Conservation (phyloP, 2,113 vertebrate genomes). For the Loxodonta africana region DNA sequence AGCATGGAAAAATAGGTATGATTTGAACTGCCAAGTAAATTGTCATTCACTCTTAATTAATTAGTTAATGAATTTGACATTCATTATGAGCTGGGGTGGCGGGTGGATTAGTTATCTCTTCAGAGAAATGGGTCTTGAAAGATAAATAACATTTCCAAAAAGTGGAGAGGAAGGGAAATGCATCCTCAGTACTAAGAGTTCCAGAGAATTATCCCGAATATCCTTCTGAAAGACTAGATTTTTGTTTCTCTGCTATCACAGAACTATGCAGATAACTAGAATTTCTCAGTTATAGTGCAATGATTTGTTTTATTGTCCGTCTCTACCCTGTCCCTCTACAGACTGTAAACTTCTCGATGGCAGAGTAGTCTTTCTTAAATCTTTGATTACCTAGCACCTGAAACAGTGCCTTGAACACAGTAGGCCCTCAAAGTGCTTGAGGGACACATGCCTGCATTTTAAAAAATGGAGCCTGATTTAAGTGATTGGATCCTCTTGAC, state of each 20-base stretch:
- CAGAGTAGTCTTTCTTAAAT: background rate
- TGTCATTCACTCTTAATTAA: background rate
- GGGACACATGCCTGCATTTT: background rate
- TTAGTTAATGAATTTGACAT: background rate
- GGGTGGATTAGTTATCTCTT: background rate
- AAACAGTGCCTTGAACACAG: background rate
- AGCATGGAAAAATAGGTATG: background rate
- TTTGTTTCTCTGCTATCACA: background rate
- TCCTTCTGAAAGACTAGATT: background rate
- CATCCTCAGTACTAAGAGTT: background rate
- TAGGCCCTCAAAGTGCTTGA: background rate
- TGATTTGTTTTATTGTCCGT: background rate
- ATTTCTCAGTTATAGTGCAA: background rate
- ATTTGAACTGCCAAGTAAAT: background rate
- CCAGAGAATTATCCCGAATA: background rate
- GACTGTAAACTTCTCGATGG: background rate
- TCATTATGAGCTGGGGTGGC: background rate
- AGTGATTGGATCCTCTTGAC: background rate
- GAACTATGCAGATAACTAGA: background rate
- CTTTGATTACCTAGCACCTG: background rate
- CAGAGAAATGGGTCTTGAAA: background rate
- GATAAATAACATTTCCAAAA: background rate
- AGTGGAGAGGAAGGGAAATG: background rate
- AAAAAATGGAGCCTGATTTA: background rate
- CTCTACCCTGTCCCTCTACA: background rate